Base-by-base conservation (phyloP, 64 coral and sea anemone species). In the Actinia equina region DNA sequence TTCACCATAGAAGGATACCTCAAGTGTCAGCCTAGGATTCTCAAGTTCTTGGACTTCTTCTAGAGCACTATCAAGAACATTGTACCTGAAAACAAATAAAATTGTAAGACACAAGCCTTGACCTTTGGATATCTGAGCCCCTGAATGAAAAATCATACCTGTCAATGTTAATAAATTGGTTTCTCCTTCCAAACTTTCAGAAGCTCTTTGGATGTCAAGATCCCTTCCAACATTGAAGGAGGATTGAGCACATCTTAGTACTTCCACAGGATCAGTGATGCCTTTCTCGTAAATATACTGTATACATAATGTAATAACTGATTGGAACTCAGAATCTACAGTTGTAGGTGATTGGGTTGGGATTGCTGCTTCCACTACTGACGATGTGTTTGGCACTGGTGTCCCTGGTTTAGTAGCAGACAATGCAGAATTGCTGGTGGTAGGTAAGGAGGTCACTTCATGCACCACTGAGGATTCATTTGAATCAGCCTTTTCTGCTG, bases 31-130 rank as follows among this genome's bases (percentile, higher is more conserved):
- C 77, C 42, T 78, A 61, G 84, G 56, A 45, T 89, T 64, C 25
- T 71, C 23, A 37, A 71, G 67, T 60, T 89, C 61, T 83, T 84
- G 51, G n/a, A 88, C 83, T 85, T 93, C 91, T 87, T 93, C 86
- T 84, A 84, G 83, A 37, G 91, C 84, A 86, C 91, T 93, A 5
- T 79, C 82, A 58, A 93, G 88, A 77, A 93, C 57, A 52, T 93
- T 79, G 44, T 88, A 17, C 58, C 82, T 93, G 54, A 85, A 82
- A 42, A 93, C 81, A 60, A 86, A 70, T 5, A 71, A 71, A 1
- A 1, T 71, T 71, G 5, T 71, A 30, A 71, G 67, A 71, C 67
- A 14, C 67, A 3, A 67, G 67, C 8, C 67, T 37, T 71, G 9
- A 71, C 5, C 67, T 71, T 71, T 71, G 67, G 67, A 71, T 71